Conservation (phyloP, 2,797 vertebrate species). For the Myotis myotis region DNA sequence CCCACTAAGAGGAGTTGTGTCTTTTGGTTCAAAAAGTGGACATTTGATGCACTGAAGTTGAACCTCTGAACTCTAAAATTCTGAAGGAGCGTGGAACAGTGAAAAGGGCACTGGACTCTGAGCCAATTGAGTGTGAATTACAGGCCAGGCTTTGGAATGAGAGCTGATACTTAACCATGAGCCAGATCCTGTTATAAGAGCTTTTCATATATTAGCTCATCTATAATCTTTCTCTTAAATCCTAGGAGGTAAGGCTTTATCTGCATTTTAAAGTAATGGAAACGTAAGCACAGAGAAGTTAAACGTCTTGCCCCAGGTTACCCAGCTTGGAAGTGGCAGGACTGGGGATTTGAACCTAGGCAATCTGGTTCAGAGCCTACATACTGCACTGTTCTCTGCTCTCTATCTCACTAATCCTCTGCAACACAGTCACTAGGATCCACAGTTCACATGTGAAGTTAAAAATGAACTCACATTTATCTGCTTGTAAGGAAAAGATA, state of each 20-base stretch:
- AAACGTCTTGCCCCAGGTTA: not conserved
- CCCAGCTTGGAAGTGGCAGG: not conserved
- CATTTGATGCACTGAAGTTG: not conserved
- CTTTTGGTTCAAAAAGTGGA: not conserved
- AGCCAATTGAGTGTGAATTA: not conserved
- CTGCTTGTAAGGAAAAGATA: not conserved
- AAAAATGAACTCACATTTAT: not conserved
- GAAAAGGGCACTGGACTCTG: not conserved
- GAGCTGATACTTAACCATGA: not conserved
- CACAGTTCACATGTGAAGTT: not conserved
- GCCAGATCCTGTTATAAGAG: not conserved
- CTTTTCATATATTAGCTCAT: not conserved
- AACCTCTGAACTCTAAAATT: not conserved
- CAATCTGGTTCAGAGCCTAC: not conserved
- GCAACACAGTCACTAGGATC: not conserved
- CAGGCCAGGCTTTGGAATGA: not conserved
- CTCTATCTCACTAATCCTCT: not conserved
- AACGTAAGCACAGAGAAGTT: not conserved
- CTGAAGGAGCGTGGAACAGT: not conserved
- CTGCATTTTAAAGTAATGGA: not conserved
- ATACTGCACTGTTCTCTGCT: not conserved
- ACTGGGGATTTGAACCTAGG: not conserved
- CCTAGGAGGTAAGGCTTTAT: not conserved
- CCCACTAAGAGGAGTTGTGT: not conserved
- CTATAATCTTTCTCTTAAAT: not conserved